A percentile compares a stretch with the other conserved stretches of the same genome.
These are phyloP conservation scores for Rallus limicola DNA, from an alignment of 2,113 vertebrate genomes.

Conservation along the genomic window DNA sequence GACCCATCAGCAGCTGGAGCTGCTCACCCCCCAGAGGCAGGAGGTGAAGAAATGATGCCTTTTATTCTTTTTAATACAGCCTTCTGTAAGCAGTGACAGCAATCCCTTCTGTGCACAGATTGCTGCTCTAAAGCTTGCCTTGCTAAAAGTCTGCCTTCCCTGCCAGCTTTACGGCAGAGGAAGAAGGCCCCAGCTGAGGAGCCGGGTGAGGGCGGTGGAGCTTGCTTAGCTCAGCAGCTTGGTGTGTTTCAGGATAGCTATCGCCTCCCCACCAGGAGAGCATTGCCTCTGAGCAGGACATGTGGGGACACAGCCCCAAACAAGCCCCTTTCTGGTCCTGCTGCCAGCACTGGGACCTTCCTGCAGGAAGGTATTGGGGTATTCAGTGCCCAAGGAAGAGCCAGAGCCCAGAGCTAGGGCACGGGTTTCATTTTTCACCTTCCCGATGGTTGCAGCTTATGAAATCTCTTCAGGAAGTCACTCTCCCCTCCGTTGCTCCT, in stretches of 20 bases:
- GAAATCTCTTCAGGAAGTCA: not conserved
- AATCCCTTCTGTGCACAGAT: not conserved
- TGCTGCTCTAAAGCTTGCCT: not conserved
- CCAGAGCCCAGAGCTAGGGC: no score
- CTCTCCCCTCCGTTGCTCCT: not conserved
- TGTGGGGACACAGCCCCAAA: not conserved
- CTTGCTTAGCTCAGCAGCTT: not conserved
- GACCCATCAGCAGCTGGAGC: not conserved
- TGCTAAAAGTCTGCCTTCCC: not conserved
- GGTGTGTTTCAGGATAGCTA: fast-evolving
- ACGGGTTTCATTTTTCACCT: not conserved
- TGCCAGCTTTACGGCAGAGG: not conserved
- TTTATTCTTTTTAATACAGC: not conserved
- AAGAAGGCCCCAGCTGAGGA: not conserved
- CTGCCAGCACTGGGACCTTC: not conserved
- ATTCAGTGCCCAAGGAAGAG: not conserved
- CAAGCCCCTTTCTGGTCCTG: not conserved
- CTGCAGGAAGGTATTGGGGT: no score
- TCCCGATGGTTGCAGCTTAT: not conserved
- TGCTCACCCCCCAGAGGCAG: not conserved
- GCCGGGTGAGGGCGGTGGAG: not conserved
- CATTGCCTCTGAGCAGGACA: not conserved
- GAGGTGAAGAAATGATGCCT: not conserved
- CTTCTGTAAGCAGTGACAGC: not conserved
- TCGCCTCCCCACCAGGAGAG: not conserved